Evolutionary conservation across 2,888 invertebrate genomes (phyloP), one percentile per base, ranked within the genome.

Genomic region (Argyra leucocephala): DNA sequence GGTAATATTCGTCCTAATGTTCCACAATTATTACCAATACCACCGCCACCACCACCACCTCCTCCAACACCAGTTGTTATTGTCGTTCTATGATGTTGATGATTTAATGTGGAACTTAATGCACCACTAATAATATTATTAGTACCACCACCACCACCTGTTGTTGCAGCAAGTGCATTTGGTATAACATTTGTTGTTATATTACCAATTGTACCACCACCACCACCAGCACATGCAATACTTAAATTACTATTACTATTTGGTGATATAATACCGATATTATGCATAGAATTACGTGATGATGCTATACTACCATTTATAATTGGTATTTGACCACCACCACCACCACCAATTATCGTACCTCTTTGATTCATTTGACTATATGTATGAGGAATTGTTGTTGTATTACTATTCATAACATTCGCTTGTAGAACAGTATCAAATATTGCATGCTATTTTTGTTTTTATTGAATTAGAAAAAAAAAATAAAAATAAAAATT

Each of bases 341-440:
- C 69, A 6, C 71, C 71, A 6, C 74, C 73, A 10, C 73, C 72
- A 65, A 66, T 65, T 22, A 69, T 62, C 22, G 22, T 78, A 6
- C 78, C 73, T 67, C 77, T 76, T 66, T 77, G 69, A 67, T 73
- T 78, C 70, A 78, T 75, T 73, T 78, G 79, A 74, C 77, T 79
- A 73, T 76, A 78, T 70, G 76, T 74, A 73, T 76, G 71, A 70
- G 76, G 72, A 31, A 67, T 65, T 10, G 68, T 58, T 22, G n/a
- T 26, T 26, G 18, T 26, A 58, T 58, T 59, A 65, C 65, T 67
- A 48, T 67, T 68, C 12, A 65, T 65, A 36, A 68, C 67, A 64
- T 66, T 67, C 5, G 68, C 63, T 63, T 69, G 67, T 48, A 69
- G 63, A 15, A 65, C 63, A n/a, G 61, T 24, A 61, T 61, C 61